A percentile compares a stretch with the other conserved stretches of the same genome.
These are phyloP conservation scores for Ammodytes dubius DNA, from an alignment of 2,113 vertebrate species.

Conservation along the genomic window DNA sequence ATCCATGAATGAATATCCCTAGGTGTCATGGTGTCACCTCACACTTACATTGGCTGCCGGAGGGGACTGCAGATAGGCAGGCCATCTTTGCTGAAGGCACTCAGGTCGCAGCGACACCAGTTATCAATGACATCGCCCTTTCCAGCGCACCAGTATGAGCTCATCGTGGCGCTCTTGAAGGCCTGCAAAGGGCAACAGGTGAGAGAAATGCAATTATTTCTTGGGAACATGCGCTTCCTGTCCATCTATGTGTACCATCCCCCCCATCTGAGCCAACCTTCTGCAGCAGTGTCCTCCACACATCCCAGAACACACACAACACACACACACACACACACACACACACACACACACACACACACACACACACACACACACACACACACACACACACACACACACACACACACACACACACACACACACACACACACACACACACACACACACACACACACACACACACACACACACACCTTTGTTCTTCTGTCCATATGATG, in stretches of 20 bases:
- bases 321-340: neutral
- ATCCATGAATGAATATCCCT: constrained; percentile 62
- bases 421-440: neutral
- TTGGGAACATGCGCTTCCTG: constrained; percentile 60
- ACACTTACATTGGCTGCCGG: constrained; percentile 92
- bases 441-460: neutral
- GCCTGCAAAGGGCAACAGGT: constrained; percentile 87
- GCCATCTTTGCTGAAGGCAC: constrained; percentile 94
- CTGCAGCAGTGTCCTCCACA: constrained; percentile 15
- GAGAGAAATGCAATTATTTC: constrained; percentile 86
- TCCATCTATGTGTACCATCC: constrained; percentile 57
- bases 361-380: constrained; percentile 6
- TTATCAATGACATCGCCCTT: constrained; percentile 99
- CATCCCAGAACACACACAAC: neutral
- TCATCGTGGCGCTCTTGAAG: constrained; percentile 96
- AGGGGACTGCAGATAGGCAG: constrained; percentile 97
- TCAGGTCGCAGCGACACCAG: constrained; percentile 99
- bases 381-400: neutral
- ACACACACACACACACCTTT: constrained; percentile 17
- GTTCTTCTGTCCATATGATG: constrained; percentile 19
- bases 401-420: constrained; percentile 17
- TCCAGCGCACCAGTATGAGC: constrained; percentile 98
- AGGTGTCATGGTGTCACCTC: constrained; percentile 68
- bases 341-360: neutral
- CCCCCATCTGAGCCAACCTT: constrained; percentile 17